Evolutionary conservation across 2,797 vertebrate genomes (phyloP).

Genomic region (Clarias laeviceps): DNA sequence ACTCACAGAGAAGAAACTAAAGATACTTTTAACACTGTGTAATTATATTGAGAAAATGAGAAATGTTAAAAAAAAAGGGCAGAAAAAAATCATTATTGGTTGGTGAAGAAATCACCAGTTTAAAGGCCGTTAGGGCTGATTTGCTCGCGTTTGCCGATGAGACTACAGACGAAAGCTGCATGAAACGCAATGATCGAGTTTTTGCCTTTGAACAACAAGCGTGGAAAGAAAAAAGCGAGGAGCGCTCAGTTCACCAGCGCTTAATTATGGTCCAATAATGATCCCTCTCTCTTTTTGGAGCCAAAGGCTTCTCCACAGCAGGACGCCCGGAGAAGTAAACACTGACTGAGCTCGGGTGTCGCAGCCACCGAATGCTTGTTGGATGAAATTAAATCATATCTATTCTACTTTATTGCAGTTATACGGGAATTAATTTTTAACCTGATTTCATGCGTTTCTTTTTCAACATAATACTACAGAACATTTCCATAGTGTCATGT

Average conservation of each 20-base stretch:
- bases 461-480: neutral
- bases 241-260: conserved; percentile 7
- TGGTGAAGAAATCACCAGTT: conserved; percentile 69
- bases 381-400: neutral
- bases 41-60: neutral
- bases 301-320: conserved; percentile 10
- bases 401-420: neutral
- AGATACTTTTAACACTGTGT: neutral
- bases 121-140: conserved; percentile 64
- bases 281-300: conserved; percentile 27
- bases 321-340: conserved; percentile 14
- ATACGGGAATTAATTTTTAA: neutral
- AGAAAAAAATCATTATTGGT: neutral
- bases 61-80: conserved; percentile 19
- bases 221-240: conserved; percentile 47
- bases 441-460: neutral
- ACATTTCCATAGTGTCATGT: neutral
- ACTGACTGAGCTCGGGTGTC: neutral
- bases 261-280: conserved; percentile 31
- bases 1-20: neutral
- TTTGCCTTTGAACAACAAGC: conserved; percentile 68
- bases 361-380: neutral
- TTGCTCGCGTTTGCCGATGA: conserved; percentile 72
- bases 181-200: conserved; percentile 56
- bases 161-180: conserved; percentile 67